Conservation (phyloP, 1,140 invertebrate genomes). For the Temnothorax longispinosus region DNA sequence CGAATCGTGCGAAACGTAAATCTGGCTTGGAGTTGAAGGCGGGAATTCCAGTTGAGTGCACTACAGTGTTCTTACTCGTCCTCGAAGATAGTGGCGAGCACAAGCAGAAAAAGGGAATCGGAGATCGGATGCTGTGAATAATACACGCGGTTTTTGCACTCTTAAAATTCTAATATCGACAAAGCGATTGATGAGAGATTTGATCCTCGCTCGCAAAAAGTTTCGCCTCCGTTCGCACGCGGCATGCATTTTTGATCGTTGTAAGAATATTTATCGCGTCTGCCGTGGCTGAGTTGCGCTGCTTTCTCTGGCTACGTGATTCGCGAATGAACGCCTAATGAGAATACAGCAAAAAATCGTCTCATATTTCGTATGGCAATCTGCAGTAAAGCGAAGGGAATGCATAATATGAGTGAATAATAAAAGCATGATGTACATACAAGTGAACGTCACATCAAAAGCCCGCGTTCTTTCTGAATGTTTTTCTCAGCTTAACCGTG, state of each 20-base stretch:
- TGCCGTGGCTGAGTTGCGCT: not conserved
- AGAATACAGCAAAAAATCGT: not conserved
- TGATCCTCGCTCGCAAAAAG: not conserved
- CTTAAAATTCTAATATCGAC: slow-evolving; percentile 36
- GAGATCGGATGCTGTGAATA: slow-evolving; percentile 41
- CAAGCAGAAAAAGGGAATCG: slow-evolving; percentile 43
- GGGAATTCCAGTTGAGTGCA: slow-evolving; percentile 58
- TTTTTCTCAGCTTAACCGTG: slow-evolving; percentile 28
- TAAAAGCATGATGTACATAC: slow-evolving; percentile 4
- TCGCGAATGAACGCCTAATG: not conserved
- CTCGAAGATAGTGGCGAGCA: slow-evolving; percentile 13
- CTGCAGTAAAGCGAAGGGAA: slow-evolving; percentile 31
- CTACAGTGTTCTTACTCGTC: slow-evolving; percentile 44
- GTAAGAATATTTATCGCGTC: slow-evolving; percentile 5
- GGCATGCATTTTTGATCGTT: not conserved
- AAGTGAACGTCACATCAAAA: slow-evolving; percentile 42
- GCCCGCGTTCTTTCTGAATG: slow-evolving; percentile 33
- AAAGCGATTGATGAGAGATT: not conserved
- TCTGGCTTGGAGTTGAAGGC: slow-evolving; percentile 52
- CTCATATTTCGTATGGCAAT: not conserved
- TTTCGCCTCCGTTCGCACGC: not conserved
- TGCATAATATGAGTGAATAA: slow-evolving; percentile 53
- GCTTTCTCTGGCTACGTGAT: not conserved
- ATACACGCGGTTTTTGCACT: not conserved
- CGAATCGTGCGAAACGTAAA: slow-evolving; percentile 59